These are phyloP conservation scores for Enteromius thamalakanensis DNA, from an alignment of 2,797 vertebrate species.

Conservation along the genomic window DNA sequence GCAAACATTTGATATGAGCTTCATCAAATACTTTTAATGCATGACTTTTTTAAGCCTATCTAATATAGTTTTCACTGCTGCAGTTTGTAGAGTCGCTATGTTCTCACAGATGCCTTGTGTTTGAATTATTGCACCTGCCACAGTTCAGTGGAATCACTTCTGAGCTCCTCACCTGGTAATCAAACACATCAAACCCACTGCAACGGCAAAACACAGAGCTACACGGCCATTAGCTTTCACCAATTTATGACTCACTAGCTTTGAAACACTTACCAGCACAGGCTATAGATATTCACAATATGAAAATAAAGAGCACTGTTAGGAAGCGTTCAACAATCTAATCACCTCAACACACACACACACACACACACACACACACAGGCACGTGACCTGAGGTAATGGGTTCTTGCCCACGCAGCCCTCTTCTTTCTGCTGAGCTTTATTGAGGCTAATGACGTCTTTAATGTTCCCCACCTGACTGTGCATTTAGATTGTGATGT, in stretches of 20 bases:
- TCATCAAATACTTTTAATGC: not conserved
- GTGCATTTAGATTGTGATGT: slow-evolving; percentile 82
- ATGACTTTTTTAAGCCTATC: not conserved
- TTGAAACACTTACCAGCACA: slow-evolving; percentile 40
- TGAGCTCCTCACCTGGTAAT: slow-evolving; percentile 14
- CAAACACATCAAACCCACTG: not conserved
- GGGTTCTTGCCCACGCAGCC: slow-evolving; percentile 54
- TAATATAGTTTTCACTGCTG: not conserved
- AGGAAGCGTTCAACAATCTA: slow-evolving; percentile 32
- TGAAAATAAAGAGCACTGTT: slow-evolving; percentile 38
- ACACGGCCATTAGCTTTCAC: slow-evolving; percentile 26
- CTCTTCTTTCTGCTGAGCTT: slow-evolving; percentile 57
- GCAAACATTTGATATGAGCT: not conserved
- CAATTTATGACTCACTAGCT: slow-evolving; percentile 36
- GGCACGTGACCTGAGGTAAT: slow-evolving; percentile 55
- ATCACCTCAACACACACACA: slow-evolving; percentile 34
- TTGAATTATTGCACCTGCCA: not conserved
- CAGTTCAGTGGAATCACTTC: not conserved
- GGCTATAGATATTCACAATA: slow-evolving; percentile 38
- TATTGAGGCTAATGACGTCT: slow-evolving; percentile 76
- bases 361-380: slow-evolving; percentile 26
- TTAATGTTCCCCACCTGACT: slow-evolving; percentile 82
- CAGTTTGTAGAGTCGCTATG: not conserved
- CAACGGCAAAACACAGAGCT: not conserved
- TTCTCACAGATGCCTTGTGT: not conserved